Percentiles rank a stretch among this genome's conserved stretches.
These are phyloP conservation scores for Onychomys arenicola DNA, from an alignment of 2,797 vertebrate species.

Conservation along the genomic window DNA sequence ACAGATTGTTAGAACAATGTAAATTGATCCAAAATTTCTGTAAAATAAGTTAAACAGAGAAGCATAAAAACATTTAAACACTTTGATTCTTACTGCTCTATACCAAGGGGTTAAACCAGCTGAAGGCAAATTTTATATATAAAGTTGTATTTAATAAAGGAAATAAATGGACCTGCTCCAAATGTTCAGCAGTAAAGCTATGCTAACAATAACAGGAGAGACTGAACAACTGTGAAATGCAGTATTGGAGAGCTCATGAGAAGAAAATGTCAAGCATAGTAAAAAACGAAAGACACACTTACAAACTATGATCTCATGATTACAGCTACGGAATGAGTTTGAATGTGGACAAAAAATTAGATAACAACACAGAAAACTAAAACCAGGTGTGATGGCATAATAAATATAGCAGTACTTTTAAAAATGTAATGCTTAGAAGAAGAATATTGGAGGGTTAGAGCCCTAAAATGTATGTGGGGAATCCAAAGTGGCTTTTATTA, in stretches of 20 bases:
- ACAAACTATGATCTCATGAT: not conserved
- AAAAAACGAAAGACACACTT: not conserved
- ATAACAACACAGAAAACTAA: not conserved
- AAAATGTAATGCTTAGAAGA: not conserved
- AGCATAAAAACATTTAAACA: not conserved
- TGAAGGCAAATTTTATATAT: not conserved
- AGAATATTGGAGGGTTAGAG: not conserved
- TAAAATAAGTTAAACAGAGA: slow-evolving; percentile 10
- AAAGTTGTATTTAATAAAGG: slow-evolving; percentile 42
- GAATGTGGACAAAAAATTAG: not conserved
- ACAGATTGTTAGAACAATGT: not conserved
- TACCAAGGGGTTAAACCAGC: not conserved
- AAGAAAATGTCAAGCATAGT: not conserved
- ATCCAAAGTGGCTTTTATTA: not conserved
- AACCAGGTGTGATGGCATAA: not conserved
- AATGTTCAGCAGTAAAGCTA: not conserved
- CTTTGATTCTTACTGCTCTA: slow-evolving; percentile 19
- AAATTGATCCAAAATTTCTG: not conserved
- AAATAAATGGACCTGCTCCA: not conserved
- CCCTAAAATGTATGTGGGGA: not conserved
- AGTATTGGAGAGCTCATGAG: not conserved
- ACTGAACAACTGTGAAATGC: not conserved
- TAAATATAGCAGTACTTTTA: not conserved
- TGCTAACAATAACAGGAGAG: not conserved
- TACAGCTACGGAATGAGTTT: not conserved